These are phyloP conservation scores for Merluccius polli DNA, from an alignment of 2,797 vertebrate genomes.

Conservation along the genomic window DNA sequence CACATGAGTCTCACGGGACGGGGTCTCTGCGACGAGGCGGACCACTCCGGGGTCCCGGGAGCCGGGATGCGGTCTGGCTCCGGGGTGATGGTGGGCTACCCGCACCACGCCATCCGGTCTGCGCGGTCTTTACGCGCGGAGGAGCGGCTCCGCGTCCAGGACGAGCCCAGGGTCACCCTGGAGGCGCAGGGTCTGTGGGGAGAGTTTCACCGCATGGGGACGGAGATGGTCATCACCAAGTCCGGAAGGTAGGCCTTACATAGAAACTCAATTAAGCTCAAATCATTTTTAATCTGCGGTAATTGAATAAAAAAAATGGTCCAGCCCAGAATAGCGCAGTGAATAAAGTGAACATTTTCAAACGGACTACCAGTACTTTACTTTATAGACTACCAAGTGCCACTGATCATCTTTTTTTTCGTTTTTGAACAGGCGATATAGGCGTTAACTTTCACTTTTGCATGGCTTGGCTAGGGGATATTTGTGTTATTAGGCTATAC, in stretches of 20 bases:
- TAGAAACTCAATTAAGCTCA: not conserved
- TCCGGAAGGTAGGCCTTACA: slow-evolving; percentile 93
- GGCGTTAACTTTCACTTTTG: too few species aligned
- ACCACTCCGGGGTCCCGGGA: not conserved
- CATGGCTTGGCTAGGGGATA: too few species aligned
- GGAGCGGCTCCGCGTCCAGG: slow-evolving; percentile 29
- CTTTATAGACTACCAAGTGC: too few species aligned
- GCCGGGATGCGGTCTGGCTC: not conserved
- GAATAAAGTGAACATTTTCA: too few species aligned
- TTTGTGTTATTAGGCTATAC: too few species aligned
- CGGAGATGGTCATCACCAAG: slow-evolving; percentile 99
- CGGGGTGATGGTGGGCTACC: slow-evolving; percentile 47
- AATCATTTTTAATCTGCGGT: not conserved
- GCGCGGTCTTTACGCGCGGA: slow-evolving; percentile 48
- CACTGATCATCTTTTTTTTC: too few species aligned
- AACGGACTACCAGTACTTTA: too few species aligned
- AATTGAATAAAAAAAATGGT: not conserved
- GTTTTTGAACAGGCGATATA: too few species aligned
- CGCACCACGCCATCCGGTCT: slow-evolving; percentile 62
- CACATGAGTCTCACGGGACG: not conserved
- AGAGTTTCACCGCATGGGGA: slow-evolving; percentile 94
- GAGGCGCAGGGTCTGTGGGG: slow-evolving; percentile 93
- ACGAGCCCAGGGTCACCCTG: slow-evolving; percentile 92
- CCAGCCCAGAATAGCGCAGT: not conserved
- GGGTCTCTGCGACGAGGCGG: not conserved